Evolutionary conservation across 2,797 vertebrate species (phyloP).

Genomic region (Mallotus villosus): DNA sequence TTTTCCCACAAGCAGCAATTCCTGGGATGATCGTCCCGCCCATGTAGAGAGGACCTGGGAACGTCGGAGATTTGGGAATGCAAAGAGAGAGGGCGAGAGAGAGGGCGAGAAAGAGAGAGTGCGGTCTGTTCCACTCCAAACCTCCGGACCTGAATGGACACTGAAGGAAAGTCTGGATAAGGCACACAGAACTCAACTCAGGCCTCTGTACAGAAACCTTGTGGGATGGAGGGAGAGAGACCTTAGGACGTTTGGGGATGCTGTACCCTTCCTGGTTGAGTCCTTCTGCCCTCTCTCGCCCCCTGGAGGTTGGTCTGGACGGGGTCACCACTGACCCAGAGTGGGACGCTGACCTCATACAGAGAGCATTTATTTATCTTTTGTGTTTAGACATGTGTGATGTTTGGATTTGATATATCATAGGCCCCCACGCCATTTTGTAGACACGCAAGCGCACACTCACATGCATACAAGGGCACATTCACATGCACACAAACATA

Average conservation of each 20-base stretch:
- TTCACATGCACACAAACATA: constrained; percentile 72
- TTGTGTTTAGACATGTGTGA: constrained; percentile 60
- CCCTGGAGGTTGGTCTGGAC: constrained; percentile 58
- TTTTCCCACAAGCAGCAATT: constrained; percentile 86
- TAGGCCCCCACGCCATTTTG: constrained; percentile 45
- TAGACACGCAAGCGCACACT: constrained; percentile 74
- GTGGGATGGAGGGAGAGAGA: constrained; percentile 75
- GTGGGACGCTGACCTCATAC: constrained; percentile 73
- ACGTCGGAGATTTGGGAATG: constrained; percentile 65
- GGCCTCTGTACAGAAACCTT: constrained; percentile 93
- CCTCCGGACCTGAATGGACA: constrained; percentile 75
- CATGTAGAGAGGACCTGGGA: constrained; percentile 90
- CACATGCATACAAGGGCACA: constrained; percentile 71
- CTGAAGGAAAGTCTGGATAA: constrained; percentile 67
- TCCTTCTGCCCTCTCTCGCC: constrained; percentile 66
- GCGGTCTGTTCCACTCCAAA: constrained; percentile 56
- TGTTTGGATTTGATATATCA: constrained; percentile 63
- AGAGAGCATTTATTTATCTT: constrained; percentile 73
- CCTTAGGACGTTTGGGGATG: constrained; percentile 64
- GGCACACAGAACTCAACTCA: constrained; percentile 80
- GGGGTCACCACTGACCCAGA: constrained; percentile 62
- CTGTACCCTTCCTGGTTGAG: constrained; percentile 65
- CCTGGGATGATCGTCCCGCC: constrained; percentile 97
- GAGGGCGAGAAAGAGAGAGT: constrained; percentile 65
- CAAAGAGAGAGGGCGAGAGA: constrained; percentile 40